These are phyloP conservation scores for Anolis carolinensis DNA, from an alignment of 2,113 vertebrate species.

Conservation along the genomic window DNA sequence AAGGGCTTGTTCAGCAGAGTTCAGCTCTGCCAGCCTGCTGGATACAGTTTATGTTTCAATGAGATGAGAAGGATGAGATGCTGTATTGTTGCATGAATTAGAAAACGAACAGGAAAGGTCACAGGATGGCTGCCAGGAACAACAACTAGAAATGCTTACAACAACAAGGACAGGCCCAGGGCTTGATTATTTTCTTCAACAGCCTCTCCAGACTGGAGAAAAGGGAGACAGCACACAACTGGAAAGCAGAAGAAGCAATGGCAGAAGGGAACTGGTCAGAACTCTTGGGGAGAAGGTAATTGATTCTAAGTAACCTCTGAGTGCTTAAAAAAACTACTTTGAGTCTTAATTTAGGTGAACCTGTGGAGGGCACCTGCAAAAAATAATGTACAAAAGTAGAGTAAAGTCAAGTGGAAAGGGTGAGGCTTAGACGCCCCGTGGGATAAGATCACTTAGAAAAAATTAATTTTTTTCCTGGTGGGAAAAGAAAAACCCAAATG, in stretches of 20 bases:
- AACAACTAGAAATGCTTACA: background rate
- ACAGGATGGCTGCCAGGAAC: background rate
- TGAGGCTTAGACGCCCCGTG: constrained; percentile 51
- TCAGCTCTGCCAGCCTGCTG: background rate
- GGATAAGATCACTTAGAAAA: constrained; percentile 68
- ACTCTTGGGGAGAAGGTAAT: constrained; percentile 62
- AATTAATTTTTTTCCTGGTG: constrained; percentile 66
- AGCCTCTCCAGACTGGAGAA: fast-evolving
- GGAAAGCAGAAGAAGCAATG: background rate
- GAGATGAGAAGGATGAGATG: background rate
- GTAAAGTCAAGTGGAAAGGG: constrained; percentile 37
- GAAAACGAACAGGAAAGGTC: background rate
- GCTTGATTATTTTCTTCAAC: background rate
- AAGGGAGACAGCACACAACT: background rate
- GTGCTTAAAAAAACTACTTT: constrained; percentile 66
- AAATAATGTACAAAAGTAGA: constrained; percentile 55
- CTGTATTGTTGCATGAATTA: background rate
- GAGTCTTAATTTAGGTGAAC: constrained; percentile 67
- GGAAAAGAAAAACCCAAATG: constrained; percentile 56
- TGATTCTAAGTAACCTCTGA: constrained; percentile 62
- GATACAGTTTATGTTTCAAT: background rate
- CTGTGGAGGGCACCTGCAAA: constrained; percentile 55
- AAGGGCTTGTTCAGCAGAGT: constrained; percentile 20
- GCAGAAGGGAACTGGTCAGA: constrained; percentile 53
- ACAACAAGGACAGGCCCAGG: background rate